Conservation (phyloP, 2,797 vertebrate genomes). For the Clarias pachynema region DNA sequence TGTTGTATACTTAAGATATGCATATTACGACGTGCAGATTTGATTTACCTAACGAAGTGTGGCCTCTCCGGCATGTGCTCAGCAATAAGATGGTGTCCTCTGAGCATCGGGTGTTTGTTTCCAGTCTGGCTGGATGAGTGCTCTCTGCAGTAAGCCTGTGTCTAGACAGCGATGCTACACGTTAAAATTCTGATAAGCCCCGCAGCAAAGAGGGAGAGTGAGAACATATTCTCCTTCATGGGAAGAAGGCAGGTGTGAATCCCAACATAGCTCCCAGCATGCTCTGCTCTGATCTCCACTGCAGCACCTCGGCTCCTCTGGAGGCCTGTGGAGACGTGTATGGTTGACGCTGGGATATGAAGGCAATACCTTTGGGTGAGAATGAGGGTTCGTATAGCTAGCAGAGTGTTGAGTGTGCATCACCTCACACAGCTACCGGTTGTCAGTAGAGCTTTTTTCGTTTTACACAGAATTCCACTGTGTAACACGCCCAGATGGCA, state of each 20-base stretch:
- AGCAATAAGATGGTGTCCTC: slow-evolving; percentile 18
- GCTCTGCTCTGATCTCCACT: slow-evolving; percentile 63
- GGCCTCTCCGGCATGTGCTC: neutral
- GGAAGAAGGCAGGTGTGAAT: slow-evolving; percentile 60
- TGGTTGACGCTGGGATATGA: slow-evolving; percentile 40
- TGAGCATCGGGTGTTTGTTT: slow-evolving; percentile 18
- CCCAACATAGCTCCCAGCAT: slow-evolving; percentile 50
- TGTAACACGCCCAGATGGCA: slow-evolving; percentile 5
- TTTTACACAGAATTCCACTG: neutral
- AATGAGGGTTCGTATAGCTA: slow-evolving; percentile 33
- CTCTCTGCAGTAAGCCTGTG: slow-evolving; percentile 47
- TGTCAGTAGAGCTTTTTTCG: slow-evolving; percentile 15
- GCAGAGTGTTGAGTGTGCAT: slow-evolving; percentile 37
- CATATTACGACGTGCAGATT: neutral
- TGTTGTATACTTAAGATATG: neutral
- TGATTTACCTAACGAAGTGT: neutral
- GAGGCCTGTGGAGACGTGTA: slow-evolving; percentile 47
- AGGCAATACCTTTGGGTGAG: slow-evolving; percentile 43
- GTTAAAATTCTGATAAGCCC: slow-evolving; percentile 58
- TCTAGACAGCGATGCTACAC: slow-evolving; percentile 52
- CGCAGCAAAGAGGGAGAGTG: slow-evolving; percentile 35
- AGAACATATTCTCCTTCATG: slow-evolving; percentile 39
- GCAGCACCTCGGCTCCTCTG: slow-evolving; percentile 51
- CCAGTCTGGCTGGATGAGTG: slow-evolving; percentile 26
- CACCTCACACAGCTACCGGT: slow-evolving; percentile 32